Base-by-base conservation (phyloP, 2,888 invertebrate species). In the Pristionchus entomophagus region DNA sequence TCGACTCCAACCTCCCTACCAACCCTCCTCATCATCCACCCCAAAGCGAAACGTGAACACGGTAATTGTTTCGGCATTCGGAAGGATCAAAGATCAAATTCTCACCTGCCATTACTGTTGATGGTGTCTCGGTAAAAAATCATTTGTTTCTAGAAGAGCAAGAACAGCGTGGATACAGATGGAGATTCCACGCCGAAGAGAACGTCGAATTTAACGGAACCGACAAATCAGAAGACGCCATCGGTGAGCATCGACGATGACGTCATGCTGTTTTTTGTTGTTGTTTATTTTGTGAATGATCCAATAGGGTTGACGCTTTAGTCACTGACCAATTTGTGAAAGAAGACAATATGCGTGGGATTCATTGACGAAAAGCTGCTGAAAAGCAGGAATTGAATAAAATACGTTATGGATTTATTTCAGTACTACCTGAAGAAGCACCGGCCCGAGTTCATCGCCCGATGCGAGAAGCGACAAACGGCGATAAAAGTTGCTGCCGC, bases 361-460 rank as follows among this genome's bases (percentile, higher is more conserved):
- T n/a, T n/a, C n/a, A n/a, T n/a, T n/a, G n/a, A n/a, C n/a, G n/a
- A n/a, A n/a, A n/a, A 17, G 19, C 56, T 56, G 17, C n/a, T 14
- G 56, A 56, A 22, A 5, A 17, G n/a, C 19, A 5, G 17, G 12
- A 56, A 56, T 17, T 56, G 56, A 5, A 22, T 56, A 6, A 45
- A 45, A 45, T 14, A 4, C 56, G 5, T 4, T 5, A 35, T 69
- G 69, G 32, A 29, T 65, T 26, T 6, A 1, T 83, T 84, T 5
- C 65, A 84, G 83, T 84, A 84, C 83, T 84, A 65, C 83, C 83
- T 84, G 29, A 84, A 84, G 49, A 62, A 35, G 41, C 62, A 84
- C 49, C 62, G 65, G 5, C 83, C 83, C 19, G 83, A 84, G 65
- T 84, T 84, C 83, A 84, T 84, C 65, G 3, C 22, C n/a, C 62